Base-by-base conservation (phyloP, 2,888 invertebrate species). In the Scrobipalpa costella region DNA sequence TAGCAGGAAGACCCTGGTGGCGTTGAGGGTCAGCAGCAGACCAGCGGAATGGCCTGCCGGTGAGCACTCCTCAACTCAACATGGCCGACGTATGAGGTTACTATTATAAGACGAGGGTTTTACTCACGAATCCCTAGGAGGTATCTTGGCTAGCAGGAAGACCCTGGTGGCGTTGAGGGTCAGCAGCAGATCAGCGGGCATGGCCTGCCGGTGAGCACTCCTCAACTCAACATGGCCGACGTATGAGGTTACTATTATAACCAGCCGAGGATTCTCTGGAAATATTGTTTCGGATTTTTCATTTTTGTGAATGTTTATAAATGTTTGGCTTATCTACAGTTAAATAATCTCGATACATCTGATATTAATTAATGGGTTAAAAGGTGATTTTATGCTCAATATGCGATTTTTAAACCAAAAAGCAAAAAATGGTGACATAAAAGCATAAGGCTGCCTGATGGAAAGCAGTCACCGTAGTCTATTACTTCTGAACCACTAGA, bases 1-100 rank as follows among this genome's bases (percentile, higher is more conserved):
- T 15, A 96, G 79, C 50, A 96, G 81, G 81, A 97, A 97, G 50
- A 96, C 86, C 74, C 96, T 88, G 64, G 90, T 88, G 44, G 94
- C 80, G 66, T 94, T 94, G 67, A 95, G 84, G 67, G 92, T 83
- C 49, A 82, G 77, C 11, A 96, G 85, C 70, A 94, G 92, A 19
- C 89, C 84, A 40, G 80, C 78, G 0, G 94, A 80, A 95, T 94
- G 0, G 95, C 94, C 72, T 93, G 88, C 59, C 97, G 92, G 74
- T 96, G 94, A 0, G 95, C 94, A 76, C 94, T 94, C 67, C 96
- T 92, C 40, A 94, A 80, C 71, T 94, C 93, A 36, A 94, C 92
- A 81, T 96, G 94, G 0, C 94, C 95, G 17, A 94, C 94, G 83
- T 95, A 95, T 0, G 96, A 96, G 13, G 96, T 96, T 27, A 96